Evolutionary conservation across 1,140 invertebrate species (phyloP).

Genomic region (Atta texana): DNA sequence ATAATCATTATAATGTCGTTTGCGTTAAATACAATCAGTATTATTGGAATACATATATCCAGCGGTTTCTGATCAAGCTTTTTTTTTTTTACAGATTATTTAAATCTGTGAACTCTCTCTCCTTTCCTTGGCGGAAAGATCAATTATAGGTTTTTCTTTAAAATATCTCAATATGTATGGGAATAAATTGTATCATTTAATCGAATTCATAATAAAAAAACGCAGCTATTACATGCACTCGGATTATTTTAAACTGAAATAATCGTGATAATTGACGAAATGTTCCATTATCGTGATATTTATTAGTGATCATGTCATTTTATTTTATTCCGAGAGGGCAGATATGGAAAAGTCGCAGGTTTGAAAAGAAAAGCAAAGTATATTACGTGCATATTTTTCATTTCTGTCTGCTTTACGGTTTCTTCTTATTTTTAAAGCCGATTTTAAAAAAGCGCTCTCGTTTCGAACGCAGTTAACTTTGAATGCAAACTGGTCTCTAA

Average conservation of each 20-base stretch:
- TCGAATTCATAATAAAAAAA: background rate
- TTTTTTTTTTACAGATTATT: background rate
- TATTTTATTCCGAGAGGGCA: background rate
- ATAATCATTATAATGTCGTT: conserved; percentile 44
- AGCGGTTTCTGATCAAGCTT: too few species aligned
- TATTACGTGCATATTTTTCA: conserved; percentile 43
- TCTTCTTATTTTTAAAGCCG: conserved; percentile 26
- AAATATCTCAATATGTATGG: conserved; percentile 3
- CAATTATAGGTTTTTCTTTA: background rate
- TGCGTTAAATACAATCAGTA: conserved; percentile 18
- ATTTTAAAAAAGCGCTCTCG: conserved; percentile 50
- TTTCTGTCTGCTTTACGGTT: conserved; percentile 16
- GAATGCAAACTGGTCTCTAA: conserved; percentile 29
- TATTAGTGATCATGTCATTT: background rate
- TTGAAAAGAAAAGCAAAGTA: background rate
- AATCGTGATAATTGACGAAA: conserved; percentile 5
- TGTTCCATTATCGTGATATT: conserved; percentile 9
- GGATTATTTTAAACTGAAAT: background rate
- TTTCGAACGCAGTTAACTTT: conserved; percentile 29
- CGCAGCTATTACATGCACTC: background rate
- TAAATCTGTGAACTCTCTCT: too few species aligned
- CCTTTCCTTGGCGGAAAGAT: background rate
- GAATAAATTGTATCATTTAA: background rate
- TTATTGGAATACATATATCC: background rate
- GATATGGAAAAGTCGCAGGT: background rate